These are phyloP conservation scores for Bombus huntii DNA, from an alignment of 1,140 invertebrate species.

Conservation along the genomic window DNA sequence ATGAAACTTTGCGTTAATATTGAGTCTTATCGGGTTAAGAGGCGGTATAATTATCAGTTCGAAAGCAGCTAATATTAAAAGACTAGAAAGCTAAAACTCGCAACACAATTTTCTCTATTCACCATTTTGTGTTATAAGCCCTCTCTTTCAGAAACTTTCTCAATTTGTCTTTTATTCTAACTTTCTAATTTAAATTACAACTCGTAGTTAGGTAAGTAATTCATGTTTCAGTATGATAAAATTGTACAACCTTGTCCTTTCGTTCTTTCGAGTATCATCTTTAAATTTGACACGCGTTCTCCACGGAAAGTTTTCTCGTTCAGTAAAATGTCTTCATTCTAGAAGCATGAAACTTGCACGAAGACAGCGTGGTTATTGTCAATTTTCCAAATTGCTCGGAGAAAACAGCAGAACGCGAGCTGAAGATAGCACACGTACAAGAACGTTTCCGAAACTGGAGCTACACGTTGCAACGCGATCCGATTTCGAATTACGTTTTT, in stretches of 20 bases:
- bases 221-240: not conserved
- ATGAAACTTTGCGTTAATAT: no score
- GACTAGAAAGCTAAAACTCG: no score
- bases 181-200: not conserved
- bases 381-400: slow-evolving; percentile 20
- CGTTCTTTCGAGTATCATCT: not conserved
- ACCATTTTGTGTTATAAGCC: no score
- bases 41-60: no score
- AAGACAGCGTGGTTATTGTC: slow-evolving; percentile 32
- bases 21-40: no score
- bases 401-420: no score
- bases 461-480: not conserved
- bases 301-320: not conserved
- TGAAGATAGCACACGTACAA: not conserved
- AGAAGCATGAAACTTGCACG: not conserved
- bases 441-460: not conserved
- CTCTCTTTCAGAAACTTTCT: no score
- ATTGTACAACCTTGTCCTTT: not conserved
- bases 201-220: not conserved
- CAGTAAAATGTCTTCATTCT: not conserved
- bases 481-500: slow-evolving; percentile 6
- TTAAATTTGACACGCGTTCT: not conserved
- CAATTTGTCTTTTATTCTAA: not conserved
- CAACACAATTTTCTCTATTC: no score
- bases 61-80: no score